phyloP scores from a whole-genome alignment of 2,888 invertebrate genomes.

The Latrodectus elegans region DNA sequence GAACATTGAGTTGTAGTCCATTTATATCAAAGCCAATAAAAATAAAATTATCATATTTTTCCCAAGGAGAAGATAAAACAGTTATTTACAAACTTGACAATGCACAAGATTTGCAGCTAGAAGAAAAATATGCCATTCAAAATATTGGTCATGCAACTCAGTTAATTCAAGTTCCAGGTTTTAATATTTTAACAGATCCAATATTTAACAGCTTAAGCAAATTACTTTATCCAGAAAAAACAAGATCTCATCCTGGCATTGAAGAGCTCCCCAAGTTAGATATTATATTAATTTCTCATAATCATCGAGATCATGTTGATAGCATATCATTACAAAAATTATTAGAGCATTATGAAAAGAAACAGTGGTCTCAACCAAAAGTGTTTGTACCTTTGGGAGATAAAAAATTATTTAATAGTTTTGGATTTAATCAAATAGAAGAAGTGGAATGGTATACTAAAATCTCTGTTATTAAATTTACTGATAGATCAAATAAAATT shows the following conservation, averaged over 20 bases:
- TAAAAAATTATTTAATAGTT: slow-evolving; percentile 41
- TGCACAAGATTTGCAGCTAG: background rate
- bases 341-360: slow-evolving; percentile 11
- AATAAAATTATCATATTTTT: slow-evolving; percentile 40
- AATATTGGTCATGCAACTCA: slow-evolving; percentile 49
- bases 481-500: background rate
- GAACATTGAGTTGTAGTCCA: slow-evolving; percentile 4
- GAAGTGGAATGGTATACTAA: slow-evolving; percentile 62
- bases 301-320: slow-evolving; percentile 53
- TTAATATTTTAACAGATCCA: slow-evolving; percentile 58
- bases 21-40: slow-evolving; percentile 6
- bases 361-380: slow-evolving; percentile 17
- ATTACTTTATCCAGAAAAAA: slow-evolving; percentile 42
- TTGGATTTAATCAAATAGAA: slow-evolving; percentile 32
- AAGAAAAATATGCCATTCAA: slow-evolving; percentile 47
- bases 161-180: slow-evolving; percentile 34
- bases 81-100: slow-evolving; percentile 34
- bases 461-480: slow-evolving; percentile 22
- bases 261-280: slow-evolving; percentile 34
- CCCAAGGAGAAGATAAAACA: slow-evolving; percentile 14
- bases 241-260: slow-evolving; percentile 36
- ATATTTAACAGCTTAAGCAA: slow-evolving; percentile 27
- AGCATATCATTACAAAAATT: slow-evolving; percentile 27
- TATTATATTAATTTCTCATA: slow-evolving; percentile 50
- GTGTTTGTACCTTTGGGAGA: slow-evolving; percentile 55